Base-by-base conservation (phyloP, 2,797 vertebrate species). In the Sternarchorhynchus goeldii region DNA sequence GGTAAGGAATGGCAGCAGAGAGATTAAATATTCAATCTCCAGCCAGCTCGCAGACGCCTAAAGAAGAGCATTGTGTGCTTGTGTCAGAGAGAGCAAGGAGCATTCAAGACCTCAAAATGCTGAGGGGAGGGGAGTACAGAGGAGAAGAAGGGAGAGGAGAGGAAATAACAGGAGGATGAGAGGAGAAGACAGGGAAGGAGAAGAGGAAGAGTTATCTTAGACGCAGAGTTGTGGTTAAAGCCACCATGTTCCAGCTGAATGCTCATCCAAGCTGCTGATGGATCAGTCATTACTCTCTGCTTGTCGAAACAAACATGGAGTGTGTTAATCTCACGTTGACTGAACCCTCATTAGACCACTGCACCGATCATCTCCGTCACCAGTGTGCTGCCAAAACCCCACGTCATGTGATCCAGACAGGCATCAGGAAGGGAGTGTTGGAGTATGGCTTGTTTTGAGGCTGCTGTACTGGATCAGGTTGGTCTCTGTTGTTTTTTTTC, bases 271-370 rank as follows among this genome's bases (percentile, higher is more conserved):
- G 16, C 58, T 29, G 21, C n/a, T 20, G n/a, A 55, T 4, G 2
- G 66, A 68, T 65, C 34, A 50, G 41, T 73, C 36, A 72, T 81
- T 60, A 76, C 59, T 57, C 59, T n/a, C 36, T 60, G 31, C 25
- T 60, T 20, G 65, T 73, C 68, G 75, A 80, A 80, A 80, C 73
- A 75, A 73, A 66, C 78, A 68, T 36, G 21, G 25, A 36, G n/a
- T 31, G 14, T 78, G 76, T 78, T 64, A 20, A 21, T 57, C 59
- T 32, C 45, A 64, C 18, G 68, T 45, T 72, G 72, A 29, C 18
- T 80, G 78, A 80, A 56, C 21, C 12, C 41, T 70, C 72, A 66
- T 70, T 59, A 63, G 12, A 3, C 36, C 0, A 4, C 57, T 25
- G 25, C 56, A 69, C 68, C 62, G 71, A 34, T n/a, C 29, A 56